Percentiles rank a stretch among this genome's conserved stretches.
phyloP scores from a whole-genome alignment of 2,113 vertebrate genomes.

The Tragelaphus buxtoni region DNA sequence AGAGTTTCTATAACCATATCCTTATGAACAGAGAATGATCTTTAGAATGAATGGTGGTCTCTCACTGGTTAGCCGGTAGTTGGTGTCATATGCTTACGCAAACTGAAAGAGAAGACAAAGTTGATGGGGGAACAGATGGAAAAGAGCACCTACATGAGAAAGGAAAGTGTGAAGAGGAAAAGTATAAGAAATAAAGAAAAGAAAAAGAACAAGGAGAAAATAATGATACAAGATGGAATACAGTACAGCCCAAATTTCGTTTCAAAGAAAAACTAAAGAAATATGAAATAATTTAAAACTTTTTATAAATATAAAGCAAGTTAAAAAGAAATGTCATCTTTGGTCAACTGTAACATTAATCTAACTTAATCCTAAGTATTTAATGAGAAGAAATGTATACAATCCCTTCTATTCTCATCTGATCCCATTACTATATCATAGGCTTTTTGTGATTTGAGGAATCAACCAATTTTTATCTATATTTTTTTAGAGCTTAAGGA shows the following conservation, averaged over 20 bases:
- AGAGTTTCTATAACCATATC: not conserved
- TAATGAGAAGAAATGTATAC: not conserved
- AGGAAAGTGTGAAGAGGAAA: not conserved
- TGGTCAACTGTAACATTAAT: not conserved
- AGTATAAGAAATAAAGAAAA: not conserved
- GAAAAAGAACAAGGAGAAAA: not conserved
- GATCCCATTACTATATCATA: not conserved
- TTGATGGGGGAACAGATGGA: not conserved
- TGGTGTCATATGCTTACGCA: not conserved
- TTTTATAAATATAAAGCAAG: not conserved
- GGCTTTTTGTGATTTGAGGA: not conserved
- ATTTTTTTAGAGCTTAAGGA: not conserved
- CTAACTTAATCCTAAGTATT: not conserved
- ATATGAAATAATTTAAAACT: not conserved
- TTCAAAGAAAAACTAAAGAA: not conserved
- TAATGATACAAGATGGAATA: not conserved
- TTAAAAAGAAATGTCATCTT: not conserved
- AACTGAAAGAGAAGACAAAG: not conserved
- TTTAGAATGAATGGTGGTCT: not conserved
- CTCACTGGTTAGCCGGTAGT: not conserved
- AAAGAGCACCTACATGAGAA: not conserved
- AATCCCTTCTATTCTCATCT: not conserved
- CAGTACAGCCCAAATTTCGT: not conserved
- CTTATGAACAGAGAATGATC: not conserved
- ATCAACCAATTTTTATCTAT: not conserved